Evolutionary conservation across 2,888 invertebrate species (phyloP).

Genomic region (Adelphocoris suturalis): DNA sequence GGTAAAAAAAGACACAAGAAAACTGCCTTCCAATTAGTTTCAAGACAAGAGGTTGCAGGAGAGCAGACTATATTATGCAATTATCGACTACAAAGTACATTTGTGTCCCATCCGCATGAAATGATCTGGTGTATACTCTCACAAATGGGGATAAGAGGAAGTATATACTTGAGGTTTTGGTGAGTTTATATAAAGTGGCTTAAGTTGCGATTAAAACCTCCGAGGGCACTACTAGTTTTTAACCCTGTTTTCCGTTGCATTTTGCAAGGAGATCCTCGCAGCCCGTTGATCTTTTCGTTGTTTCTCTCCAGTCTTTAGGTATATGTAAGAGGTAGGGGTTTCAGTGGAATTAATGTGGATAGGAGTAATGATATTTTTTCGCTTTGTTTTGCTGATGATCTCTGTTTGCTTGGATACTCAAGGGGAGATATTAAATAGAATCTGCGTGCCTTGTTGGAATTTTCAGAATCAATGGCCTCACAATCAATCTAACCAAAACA

Average conservation of each 20-base stretch:
- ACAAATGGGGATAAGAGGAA: neutral
- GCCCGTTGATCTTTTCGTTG: slow-evolving; percentile 15
- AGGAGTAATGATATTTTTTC: neutral
- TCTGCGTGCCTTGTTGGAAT: no score
- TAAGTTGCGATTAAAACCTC: neutral
- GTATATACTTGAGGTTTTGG: slow-evolving; percentile 19
- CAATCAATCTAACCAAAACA: no score
- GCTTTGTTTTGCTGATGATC: slow-evolving; percentile 1
- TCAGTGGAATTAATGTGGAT: neutral
- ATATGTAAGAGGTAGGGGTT: neutral
- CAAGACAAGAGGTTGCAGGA: no score
- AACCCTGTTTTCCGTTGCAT: neutral
- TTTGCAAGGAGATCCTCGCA: slow-evolving; percentile 39
- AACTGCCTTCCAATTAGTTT: no score
- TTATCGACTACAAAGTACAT: neutral
- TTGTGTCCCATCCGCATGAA: slow-evolving; percentile 4
- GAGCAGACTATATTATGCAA: no score
- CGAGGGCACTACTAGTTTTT: neutral
- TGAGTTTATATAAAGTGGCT: neutral
- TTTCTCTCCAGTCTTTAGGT: neutral
- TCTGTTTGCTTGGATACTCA: no score
- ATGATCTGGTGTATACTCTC: neutral
- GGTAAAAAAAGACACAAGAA: no score
- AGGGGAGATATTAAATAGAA: no score
- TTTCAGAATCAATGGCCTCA: no score